Base-by-base conservation (phyloP, 2,113 vertebrate species). In the Galeopterus variegatus region DNA sequence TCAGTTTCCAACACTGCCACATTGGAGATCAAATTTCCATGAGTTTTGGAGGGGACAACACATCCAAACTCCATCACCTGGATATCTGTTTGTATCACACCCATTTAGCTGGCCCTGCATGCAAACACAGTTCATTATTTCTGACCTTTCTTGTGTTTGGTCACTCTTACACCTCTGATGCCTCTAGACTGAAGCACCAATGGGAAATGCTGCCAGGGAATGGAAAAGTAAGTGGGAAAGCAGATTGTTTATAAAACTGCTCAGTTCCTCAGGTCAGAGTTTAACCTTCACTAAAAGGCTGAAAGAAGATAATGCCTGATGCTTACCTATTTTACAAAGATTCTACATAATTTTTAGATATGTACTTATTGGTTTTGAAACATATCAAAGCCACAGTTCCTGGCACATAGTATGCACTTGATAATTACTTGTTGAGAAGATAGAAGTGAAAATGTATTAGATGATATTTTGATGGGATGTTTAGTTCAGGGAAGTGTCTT, bases 281-380 rank as follows among this genome's bases (percentile, higher is more conserved):
- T 72, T 28, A 82, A n/a, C 18, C 26, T 92, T 73, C 36, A 50
- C 28, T 50, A 77, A 92, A n/a, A 86, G 69, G n/a, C 65, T 69
- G 67, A 73, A 90, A 65, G 56, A 79, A 82, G 72, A 82, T 15
- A n/a, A 88, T 18, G 45, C 26, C 60, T 33, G 24, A 31, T 17
- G 50, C 41, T 48, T 64, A 52, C 4, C 60, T 76, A 28, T 72
- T 80, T 82, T 64, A 81, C 19, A 54, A 94, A 94, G 52, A 77
- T 33, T 26, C 31, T 28, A 6, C 14, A 21, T 70, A 80, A 75
- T 60, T 65, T 77, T 54, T 58, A 79, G 62, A 28, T 15, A 33
- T 6, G 11, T 62, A 14, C 62, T 28, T 58, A 45, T 10, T 21
- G 72, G 33, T 77, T 64, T 83, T 56, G 75, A 88, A 93, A 77